Evolutionary conservation across 2,888 invertebrate species (phyloP), one percentile per base, ranked within the genome.

Genomic region (Apotomis betuletana): DNA sequence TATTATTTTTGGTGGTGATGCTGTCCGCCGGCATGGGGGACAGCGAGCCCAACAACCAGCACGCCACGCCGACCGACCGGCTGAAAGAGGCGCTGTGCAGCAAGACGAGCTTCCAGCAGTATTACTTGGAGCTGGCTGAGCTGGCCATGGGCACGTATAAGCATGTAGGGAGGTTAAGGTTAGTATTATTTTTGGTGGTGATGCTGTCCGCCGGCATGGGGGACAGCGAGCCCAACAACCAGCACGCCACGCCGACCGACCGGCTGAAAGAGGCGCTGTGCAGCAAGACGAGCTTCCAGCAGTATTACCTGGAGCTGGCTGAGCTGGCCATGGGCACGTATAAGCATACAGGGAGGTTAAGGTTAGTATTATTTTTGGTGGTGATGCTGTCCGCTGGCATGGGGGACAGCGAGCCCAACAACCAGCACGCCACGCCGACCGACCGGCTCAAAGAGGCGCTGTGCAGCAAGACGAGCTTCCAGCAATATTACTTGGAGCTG

Each of bases 291-390:
- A 95, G 96, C 64, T 99, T 99, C 86, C 96, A 97, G 80, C 97
- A 97, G 85, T 96, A 98, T 78, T 99, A 99, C 84, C 90, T 98
- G 85, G 99, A 99, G 88, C 89, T 99, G 73, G 97, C 98, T 0
- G 99, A 99, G 86, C 89, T 99, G 75, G 98, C 99, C 0, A 98
- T 99, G 95, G 98, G 98, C 67, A 99, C 98, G 0, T 99, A 97
- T 85, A 99, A 99, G 83, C 98, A 99, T 90, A 98, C 98, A 75
- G 96, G 96, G 0, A 94, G 97, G 74, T 85, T 95, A 78, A 93
- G 95, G 86, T 93, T 9, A 64, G 83, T 27, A 27, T 27, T 27
- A 1, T 27, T 27, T 27, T n/a, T n/a, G n/a, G n/a, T n/a, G n/a
- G n/a, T n/a, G n/a, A n/a, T n/a, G n/a, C n/a, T n/a, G n/a, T n/a